Conservation (phyloP, 2,797 vertebrate genomes). For the Ciconia nigra region DNA sequence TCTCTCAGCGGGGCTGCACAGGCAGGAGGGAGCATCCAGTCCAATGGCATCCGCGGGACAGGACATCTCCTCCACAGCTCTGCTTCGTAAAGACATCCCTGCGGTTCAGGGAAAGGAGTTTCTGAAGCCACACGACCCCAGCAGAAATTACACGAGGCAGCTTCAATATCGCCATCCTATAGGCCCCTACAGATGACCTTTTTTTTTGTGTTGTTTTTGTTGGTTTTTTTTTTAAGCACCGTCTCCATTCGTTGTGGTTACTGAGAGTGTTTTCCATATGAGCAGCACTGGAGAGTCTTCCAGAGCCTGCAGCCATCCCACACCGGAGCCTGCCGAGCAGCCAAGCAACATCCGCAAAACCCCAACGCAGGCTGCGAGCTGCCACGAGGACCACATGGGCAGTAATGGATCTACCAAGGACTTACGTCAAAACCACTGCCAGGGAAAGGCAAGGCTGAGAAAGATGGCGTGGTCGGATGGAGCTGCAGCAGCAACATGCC, state of each 20-base stretch:
- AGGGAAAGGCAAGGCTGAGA: background rate
- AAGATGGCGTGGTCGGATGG: accelerated
- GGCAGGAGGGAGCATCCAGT: background rate
- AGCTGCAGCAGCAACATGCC: background rate
- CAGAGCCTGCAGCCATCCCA: slow-evolving; percentile 19
- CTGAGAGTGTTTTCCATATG: background rate
- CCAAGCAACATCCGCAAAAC: background rate
- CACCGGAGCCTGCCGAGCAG: background rate
- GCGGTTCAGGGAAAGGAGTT: background rate
- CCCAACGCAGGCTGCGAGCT: background rate
- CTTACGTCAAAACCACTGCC: accelerated
- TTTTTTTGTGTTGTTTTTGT: background rate
- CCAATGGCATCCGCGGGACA: accelerated
- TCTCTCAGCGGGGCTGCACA: accelerated
- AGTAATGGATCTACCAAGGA: background rate
- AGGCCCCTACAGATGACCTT: background rate
- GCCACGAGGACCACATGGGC: background rate
- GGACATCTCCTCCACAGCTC: background rate
- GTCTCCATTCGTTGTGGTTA: background rate
- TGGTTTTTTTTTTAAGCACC: background rate
- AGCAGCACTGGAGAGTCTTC: background rate
- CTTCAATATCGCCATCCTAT: background rate
- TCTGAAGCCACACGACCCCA: background rate
- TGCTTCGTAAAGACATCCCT: background rate
- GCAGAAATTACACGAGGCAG: accelerated